phyloP scores from a whole-genome alignment of 2,113 vertebrate genomes.

The Athene noctua region DNA sequence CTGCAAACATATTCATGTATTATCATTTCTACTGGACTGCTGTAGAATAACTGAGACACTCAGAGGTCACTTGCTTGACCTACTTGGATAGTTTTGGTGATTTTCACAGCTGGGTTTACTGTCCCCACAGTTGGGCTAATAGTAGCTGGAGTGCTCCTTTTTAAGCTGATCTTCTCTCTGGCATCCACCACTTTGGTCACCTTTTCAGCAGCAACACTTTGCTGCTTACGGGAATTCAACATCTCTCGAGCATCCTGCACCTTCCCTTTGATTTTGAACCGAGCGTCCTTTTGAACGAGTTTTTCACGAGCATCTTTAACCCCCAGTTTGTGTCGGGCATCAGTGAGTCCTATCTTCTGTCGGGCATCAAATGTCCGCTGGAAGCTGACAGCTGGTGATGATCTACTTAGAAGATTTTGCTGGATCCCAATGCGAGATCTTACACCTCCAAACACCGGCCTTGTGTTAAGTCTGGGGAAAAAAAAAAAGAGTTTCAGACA shows the following conservation, averaged over 20 bases:
- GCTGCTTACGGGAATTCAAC: slow-evolving; percentile 92
- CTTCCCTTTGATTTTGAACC: slow-evolving; percentile 90
- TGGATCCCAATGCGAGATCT: slow-evolving; percentile 75
- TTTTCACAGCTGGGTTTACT: slow-evolving; percentile 81
- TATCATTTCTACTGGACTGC: neutral
- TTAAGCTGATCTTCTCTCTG: slow-evolving; percentile 91
- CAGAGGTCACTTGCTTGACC: neutral
- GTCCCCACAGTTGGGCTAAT: slow-evolving; percentile 66
- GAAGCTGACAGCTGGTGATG: slow-evolving; percentile 52
- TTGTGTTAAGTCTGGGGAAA: slow-evolving; percentile 60
- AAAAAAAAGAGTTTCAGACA: neutral
- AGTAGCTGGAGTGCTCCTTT: slow-evolving; percentile 80
- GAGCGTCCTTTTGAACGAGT: slow-evolving; percentile 89
- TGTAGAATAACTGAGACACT: neutral
- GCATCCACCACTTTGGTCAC: slow-evolving; percentile 86
- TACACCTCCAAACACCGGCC: slow-evolving; percentile 71
- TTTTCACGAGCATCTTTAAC: slow-evolving; percentile 94
- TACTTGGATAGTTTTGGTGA: slow-evolving; percentile 98
- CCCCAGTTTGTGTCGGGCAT: slow-evolving; percentile 87
- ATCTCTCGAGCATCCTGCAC: slow-evolving; percentile 93
- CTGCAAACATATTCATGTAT: neutral
- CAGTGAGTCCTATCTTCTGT: slow-evolving; percentile 89
- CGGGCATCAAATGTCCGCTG: slow-evolving; percentile 88
- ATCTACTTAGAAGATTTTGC: slow-evolving; percentile 62
- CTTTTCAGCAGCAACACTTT: slow-evolving; percentile 70